These are phyloP conservation scores for Ophiodon elongatus DNA, from an alignment of 2,113 vertebrate genomes.

Conservation along the genomic window DNA sequence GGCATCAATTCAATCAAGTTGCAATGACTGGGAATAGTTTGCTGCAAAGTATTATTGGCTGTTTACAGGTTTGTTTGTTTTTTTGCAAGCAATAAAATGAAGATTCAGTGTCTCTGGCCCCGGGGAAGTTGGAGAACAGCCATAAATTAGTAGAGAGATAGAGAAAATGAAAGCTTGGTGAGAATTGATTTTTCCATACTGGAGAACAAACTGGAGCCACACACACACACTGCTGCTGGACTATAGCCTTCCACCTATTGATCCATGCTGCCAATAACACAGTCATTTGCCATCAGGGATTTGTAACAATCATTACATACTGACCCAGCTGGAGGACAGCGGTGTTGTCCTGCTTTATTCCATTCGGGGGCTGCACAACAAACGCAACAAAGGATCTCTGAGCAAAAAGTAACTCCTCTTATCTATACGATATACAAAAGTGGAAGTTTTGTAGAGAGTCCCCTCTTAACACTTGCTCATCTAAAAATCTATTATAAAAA, in stretches of 20 bases:
- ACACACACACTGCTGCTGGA: conserved; percentile 45
- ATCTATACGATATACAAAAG: not conserved
- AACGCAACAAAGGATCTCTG: conserved; percentile 24
- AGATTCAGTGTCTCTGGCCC: conserved; percentile 21
- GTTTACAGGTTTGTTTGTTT: conserved; percentile 20
- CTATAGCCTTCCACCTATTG: conserved; percentile 73
- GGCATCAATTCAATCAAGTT: conserved; percentile 49
- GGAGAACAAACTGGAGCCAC: conserved; percentile 60
- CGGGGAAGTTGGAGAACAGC: conserved; percentile 24
- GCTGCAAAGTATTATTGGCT: conserved; percentile 2
- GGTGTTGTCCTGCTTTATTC: conserved; percentile 54
- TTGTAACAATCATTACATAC: conserved; percentile 74
- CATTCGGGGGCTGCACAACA: conserved; percentile 25
- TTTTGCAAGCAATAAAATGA: conserved; percentile 19
- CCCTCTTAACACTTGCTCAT: conserved; percentile 42
- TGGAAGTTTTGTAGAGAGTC: not conserved
- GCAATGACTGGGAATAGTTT: conserved; percentile 23
- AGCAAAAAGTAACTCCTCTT: conserved; percentile 31
- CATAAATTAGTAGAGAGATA: conserved; percentile 46
- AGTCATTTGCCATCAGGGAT: conserved; percentile 78
- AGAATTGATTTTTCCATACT: conserved; percentile 77
- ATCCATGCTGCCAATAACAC: conserved; percentile 75
- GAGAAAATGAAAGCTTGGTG: conserved; percentile 67
- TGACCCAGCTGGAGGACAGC: conserved; percentile 68
- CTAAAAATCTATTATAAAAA: conserved; percentile 9